Evolutionary conservation across 2,113 vertebrate genomes (phyloP).

Genomic region (Phasianus colchicus): DNA sequence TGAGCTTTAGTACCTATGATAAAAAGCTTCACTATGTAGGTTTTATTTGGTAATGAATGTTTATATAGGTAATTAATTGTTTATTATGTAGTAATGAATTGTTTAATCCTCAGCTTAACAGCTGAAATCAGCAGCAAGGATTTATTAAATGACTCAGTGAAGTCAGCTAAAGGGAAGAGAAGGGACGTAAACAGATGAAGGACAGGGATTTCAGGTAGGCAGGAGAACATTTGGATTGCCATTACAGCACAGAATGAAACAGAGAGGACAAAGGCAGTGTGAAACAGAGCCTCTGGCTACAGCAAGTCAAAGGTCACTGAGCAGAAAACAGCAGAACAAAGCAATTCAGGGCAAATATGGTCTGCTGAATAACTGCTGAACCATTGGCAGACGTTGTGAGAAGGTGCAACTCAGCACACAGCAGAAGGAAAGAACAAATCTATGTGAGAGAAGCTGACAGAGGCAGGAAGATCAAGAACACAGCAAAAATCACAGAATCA

Average conservation of each 20-base stretch:
- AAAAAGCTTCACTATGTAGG: not conserved
- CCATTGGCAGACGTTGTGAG: not conserved
- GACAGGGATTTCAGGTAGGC: not conserved
- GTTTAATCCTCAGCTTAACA: not conserved
- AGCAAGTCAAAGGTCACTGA: not conserved
- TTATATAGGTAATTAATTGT: too few species aligned
- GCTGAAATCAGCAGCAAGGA: not conserved
- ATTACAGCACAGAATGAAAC: not conserved
- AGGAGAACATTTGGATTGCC: not conserved
- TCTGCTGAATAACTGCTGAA: not conserved
- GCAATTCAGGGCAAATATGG: accelerated
- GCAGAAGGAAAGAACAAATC: not conserved
- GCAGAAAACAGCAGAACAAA: not conserved
- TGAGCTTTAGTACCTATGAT: not conserved
- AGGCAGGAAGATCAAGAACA: not conserved
- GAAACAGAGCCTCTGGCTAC: not conserved
- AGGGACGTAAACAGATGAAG: not conserved
- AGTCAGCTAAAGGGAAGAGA: not conserved
- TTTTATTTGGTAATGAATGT: not conserved
- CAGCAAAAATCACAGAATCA: not conserved
- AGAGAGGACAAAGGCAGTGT: not conserved
- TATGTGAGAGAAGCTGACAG: not conserved
- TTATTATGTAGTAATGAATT: not conserved
- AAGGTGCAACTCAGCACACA: not conserved
- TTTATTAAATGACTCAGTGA: not conserved